Evolutionary conservation across 1,140 invertebrate genomes (phyloP), one percentile per base, ranked within the genome.

Genomic region (Zaprionus taronus): DNA sequence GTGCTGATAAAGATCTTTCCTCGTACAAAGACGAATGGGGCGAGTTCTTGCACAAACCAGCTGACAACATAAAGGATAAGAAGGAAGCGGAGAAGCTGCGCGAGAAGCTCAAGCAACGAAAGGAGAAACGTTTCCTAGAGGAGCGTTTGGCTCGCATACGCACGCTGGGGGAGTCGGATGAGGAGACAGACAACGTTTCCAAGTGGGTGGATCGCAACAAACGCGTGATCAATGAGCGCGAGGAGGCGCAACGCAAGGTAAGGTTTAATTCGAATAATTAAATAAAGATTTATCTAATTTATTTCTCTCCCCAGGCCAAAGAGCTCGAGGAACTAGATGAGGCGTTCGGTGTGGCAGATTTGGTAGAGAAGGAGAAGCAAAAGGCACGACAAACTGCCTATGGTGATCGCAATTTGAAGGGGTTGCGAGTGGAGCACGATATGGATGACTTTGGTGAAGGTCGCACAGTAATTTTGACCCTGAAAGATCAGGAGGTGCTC

Each of bases 271-370:
- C 1, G 7, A 31, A 31, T 31, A 31, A 31, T 31, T 41, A 24
- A 51, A 20, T 7, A 31, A 20, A 34, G 5, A 34, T n/a, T 57
- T 31, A 34, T 53, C 58, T 24, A 44, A 4, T 56, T 20, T 51
- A 36, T 34, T 2, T 14, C 9, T 9, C 7, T 44, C 22, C 2
- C 1, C 90, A 97, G 96, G 98, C 97, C 44, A 98, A 98, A 93
- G 95, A 97, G 94, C 93, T 99, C 76, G 98, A 99, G 93, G 98
- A 99, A 93, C 95, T 99, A 93, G 99, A 99, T 94, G 96, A 96
- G 91, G 98, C 98, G 90, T 99, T 99, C 95, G 98, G 98, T 36
- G 95, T 99, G 66, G 95, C 95, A 9, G 96, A 96, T 76, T 93
- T 99, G 12, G 94, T 99, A 4, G 96, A 97, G 76, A 95, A 97